Conservation (phyloP, 2,888 invertebrate species). For the Heteromyza rotundicornis region DNA sequence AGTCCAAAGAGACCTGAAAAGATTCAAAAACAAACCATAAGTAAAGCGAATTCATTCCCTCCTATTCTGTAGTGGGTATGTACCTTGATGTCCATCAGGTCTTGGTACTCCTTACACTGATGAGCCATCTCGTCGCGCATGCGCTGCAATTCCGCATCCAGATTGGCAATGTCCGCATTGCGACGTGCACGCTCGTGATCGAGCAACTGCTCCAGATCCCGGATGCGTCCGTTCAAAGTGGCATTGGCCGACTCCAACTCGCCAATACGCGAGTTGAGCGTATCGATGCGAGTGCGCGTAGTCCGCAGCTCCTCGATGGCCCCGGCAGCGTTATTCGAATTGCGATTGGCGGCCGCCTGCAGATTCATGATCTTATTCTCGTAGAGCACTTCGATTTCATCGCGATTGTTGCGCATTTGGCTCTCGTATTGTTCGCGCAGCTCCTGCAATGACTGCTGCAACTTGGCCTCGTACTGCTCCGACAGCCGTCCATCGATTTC, state of each 20-base stretch:
- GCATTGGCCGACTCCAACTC: constrained; percentile 80
- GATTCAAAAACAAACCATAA: too few relatives aligned
- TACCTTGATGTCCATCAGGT: constrained; percentile 95
- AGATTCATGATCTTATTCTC: constrained; percentile 75
- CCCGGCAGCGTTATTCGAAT: constrained; percentile 72
- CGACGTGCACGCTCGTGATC: constrained; percentile 82
- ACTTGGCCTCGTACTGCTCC: constrained; percentile 90
- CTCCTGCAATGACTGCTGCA: constrained; percentile 89
- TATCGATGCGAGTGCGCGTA: constrained; percentile 79
- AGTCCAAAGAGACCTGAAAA: constrained; percentile 72
- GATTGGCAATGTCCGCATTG: constrained; percentile 73
- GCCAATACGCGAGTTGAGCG: constrained; percentile 73
- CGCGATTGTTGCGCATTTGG: constrained; percentile 86
- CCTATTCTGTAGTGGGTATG: neutral
- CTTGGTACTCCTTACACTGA: constrained; percentile 92
- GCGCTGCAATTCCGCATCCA: constrained; percentile 79
- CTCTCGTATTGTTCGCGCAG: constrained; percentile 91
- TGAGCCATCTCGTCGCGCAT: constrained; percentile 85
- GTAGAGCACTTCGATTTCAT: constrained; percentile 81
- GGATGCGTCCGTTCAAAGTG: constrained; percentile 68
- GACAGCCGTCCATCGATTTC: constrained; percentile 92
- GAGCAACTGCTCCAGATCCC: constrained; percentile 83
- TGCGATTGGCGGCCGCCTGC: constrained; percentile 74
- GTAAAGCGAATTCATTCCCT: too few relatives aligned
- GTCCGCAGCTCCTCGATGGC: constrained; percentile 83